Base-by-base conservation (phyloP, 2,888 invertebrate species). In the Monochamus alternatus region DNA sequence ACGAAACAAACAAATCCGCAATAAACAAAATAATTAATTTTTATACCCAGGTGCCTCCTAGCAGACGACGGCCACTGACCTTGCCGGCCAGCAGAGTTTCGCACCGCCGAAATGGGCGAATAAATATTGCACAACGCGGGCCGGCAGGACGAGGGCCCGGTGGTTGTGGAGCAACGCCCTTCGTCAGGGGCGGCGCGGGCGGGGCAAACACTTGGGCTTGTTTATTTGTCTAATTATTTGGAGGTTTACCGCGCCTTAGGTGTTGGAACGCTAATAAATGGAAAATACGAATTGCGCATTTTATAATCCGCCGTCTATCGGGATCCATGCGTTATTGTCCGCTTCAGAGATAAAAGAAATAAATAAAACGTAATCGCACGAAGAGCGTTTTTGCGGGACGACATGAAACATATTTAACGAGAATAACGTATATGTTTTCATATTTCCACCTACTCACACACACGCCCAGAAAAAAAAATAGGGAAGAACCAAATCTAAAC, bases 1-100 rank as follows among this genome's bases (percentile, higher is more conserved):
- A 55, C 75, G 72, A 75, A 75, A 75, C 52, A 76, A 76, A 76
- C 74, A 76, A 74, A 76, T 76, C 74, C 60, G 73, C 55, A 70
- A 74, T 74, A 76, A 76, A 76, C 76, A 76, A 76, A 76, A 76
- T 76, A 71, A 76, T 74, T 74, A 74, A 74, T 65, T 60, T 64
- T 59, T 65, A 73, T 73, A 67, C 75, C 71, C 70, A 75, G 75
- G 75, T 75, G 75, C 75, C 75, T 75, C 75, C 70, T 67, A 55
- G 59, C 44, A 69, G 69, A 60, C 71, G 67, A 66, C 71, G 75
- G 75, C 60, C 75, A 72, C 62, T 75, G 75, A 75, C 75, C 75
- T 75, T 75, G 75, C 66, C 55, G 58, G 66, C 60, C 44, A 62
- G 71, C 44, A 62, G 70, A 69, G 65, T 71, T 69, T 75, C 70